These are phyloP conservation scores for Sussaba pulchella DNA, from an alignment of 2,888 invertebrate species.

Conservation along the genomic window DNA sequence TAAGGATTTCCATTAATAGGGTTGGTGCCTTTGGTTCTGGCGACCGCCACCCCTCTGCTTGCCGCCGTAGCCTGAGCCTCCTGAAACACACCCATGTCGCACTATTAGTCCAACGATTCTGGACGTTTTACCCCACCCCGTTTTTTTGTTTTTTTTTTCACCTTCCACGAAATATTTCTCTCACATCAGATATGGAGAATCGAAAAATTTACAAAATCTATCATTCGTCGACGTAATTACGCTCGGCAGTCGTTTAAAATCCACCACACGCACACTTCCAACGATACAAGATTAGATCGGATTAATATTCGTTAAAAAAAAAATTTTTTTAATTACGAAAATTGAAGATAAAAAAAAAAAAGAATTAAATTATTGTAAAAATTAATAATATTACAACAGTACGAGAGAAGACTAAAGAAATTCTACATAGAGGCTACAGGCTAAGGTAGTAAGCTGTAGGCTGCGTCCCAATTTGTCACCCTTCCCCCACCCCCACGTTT, in stretches of 20 bases:
- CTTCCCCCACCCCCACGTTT: constrained; percentile 49
- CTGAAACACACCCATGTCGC: constrained; percentile 83
- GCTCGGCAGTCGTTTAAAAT: constrained; percentile 66
- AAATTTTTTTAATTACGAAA: constrained; percentile 65
- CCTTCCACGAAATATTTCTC: constrained; percentile 31
- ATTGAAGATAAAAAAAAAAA: constrained; percentile 53
- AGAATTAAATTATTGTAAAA: constrained; percentile 60
- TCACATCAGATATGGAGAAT: constrained; percentile 52
- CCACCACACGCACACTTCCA: constrained; percentile 78
- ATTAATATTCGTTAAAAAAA: constrained; percentile 64
- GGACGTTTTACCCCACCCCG: constrained; percentile 69
- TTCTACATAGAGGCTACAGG: constrained; percentile 84
- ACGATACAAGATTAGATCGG: constrained; percentile 63
- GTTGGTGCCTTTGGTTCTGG: constrained; percentile 94
- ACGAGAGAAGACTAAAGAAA: constrained; percentile 76
- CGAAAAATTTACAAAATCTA: constrained; percentile 45
- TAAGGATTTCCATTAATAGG: constrained; percentile 88
- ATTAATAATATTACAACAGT: constrained; percentile 66
- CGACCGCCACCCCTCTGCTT: constrained; percentile 91
- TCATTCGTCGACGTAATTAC: constrained; percentile 33
- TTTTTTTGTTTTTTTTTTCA: too few relatives aligned
- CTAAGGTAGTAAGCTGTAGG: constrained; percentile 84
- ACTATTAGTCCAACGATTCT: constrained; percentile 77
- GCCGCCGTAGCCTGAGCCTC: constrained; percentile 90
- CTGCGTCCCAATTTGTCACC: constrained; percentile 78